Evolutionary conservation across 2,888 invertebrate genomes (phyloP).

Genomic region (Trichacis sp.): DNA sequence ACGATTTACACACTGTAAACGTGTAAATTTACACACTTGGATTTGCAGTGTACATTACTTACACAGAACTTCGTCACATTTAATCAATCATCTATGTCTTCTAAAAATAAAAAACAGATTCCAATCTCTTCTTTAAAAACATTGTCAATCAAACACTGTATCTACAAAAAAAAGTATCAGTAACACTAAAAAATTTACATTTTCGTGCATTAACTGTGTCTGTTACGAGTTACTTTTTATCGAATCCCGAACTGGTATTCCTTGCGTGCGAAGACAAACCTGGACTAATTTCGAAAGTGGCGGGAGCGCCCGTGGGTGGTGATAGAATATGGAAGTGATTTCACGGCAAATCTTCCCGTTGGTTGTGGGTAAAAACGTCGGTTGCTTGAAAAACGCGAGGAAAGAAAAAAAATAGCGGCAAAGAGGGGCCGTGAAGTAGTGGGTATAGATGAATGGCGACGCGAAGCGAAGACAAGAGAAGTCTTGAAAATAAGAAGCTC

Average conservation of each 20-base stretch:
- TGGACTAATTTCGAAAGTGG: conserved; percentile 61
- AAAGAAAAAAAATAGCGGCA: conserved; percentile 5
- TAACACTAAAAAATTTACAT: no score
- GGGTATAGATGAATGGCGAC: conserved; percentile 48
- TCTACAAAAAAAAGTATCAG: no score
- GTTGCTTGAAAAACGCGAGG: not conserved
- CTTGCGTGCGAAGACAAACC: conserved; percentile 50
- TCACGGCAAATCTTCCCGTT: conserved; percentile 34
- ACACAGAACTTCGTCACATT: no score
- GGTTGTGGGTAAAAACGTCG: conserved; percentile 22
- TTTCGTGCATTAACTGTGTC: no score
- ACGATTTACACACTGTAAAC: no score
- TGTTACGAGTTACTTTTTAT: no score
- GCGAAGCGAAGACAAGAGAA: conserved; percentile 39
- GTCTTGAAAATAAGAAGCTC: conserved; percentile 47
- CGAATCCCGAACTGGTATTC: conserved; percentile 22
- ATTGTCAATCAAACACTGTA: no score
- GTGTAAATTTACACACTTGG: no score
- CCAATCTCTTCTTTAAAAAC: no score
- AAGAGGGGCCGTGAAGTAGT: conserved; percentile 44
- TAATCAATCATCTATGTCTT: not conserved
- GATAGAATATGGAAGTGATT: conserved; percentile 49
- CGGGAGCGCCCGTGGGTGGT: conserved; percentile 40
- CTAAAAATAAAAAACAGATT: no score
- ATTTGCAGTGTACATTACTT: no score